Base-by-base conservation (phyloP, 2,888 invertebrate genomes). In the Halocaridina rubra region DNA sequence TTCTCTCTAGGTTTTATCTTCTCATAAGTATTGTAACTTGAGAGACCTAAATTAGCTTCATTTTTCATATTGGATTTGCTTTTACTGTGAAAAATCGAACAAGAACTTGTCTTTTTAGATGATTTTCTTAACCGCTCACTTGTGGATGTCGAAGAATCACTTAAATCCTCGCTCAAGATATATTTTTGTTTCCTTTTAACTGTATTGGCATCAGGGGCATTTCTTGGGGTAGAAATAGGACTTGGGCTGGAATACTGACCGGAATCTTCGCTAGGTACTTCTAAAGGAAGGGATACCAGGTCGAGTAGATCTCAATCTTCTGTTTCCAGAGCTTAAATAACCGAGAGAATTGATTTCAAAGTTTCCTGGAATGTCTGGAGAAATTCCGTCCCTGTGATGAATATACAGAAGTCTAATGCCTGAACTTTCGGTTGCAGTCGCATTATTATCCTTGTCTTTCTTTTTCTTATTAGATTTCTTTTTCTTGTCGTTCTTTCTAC, bases 321-420 rank as follows among this genome's bases (percentile, higher is more conserved):
- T 8, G 22, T 53, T 75, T 53, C 7, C 32, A 24, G 5, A 10
- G n/a, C 10, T 19, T 27, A 8, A 16, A 33, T 16, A 46, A n/a
- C 8, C 46, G 19, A n/a, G 19, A 7, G 19, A 46, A 3, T 19
- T 8, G 13, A 7, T 13, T 10, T 7, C n/a, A 4, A 53, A 8
- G 10, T 46, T 67, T 57, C 39, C 22, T 3, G 3, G 59, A 16
- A 29, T 24, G 7, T 67, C n/a, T 3, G 53, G 53, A 10, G 53
- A 53, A 16, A 72, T 59, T 8, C 29, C 71, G 1, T 32, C 29
- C 1, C 29, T 72, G 46, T 72, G 80, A n/a, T 80, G 80, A 13
- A 80, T 61, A 72, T 72, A 57, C n/a, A 80, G 80, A 2, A 80
- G 61, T 72, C 32, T 29, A 7, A 80, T 80, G 1, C 80, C 80